A percentile compares a stretch with the other conserved stretches of the same genome.
Evolutionary conservation across 2,888 invertebrate genomes (phyloP).

Genomic region (Microplitis deprimator): DNA sequence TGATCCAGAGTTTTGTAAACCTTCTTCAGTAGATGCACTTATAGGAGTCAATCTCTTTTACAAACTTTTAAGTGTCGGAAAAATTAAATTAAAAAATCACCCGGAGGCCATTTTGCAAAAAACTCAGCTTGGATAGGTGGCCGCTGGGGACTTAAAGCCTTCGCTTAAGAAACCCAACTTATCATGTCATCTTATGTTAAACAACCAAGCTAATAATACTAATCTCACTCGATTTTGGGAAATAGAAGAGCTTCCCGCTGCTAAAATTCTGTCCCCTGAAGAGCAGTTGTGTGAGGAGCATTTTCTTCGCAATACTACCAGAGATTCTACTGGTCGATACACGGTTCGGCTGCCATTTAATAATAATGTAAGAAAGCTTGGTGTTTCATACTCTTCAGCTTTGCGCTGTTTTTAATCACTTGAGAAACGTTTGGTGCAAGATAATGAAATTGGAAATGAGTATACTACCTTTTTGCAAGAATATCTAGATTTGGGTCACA

Average conservation of each 20-base stretch:
- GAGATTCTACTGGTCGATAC: constrained; percentile 29
- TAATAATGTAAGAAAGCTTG: neutral
- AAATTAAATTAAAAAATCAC: constrained; percentile 7
- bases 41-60: constrained; percentile 9
- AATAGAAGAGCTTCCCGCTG: constrained; percentile 36
- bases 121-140: constrained; percentile 47
- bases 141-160: constrained; percentile 42
- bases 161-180: neutral
- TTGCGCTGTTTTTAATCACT: constrained; percentile 31
- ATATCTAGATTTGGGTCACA: constrained; percentile 48
- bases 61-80: neutral
- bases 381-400: constrained; percentile 22
- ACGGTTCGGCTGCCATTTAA: constrained; percentile 42
- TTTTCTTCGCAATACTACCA: neutral
- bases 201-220: constrained; percentile 22
- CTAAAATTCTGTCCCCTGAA: constrained; percentile 15
- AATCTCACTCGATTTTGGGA: constrained; percentile 40
- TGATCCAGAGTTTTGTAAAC: constrained; percentile 5
- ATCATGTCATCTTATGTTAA: constrained; percentile 35
- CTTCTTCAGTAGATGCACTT: neutral
- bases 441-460: constrained; percentile 24
- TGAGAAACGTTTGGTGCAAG: constrained; percentile 3
- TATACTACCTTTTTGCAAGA: constrained; percentile 48
- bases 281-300: constrained; percentile 37
- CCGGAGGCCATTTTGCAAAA: constrained; percentile 37